phyloP scores from a whole-genome alignment of 2,113 vertebrate genomes.

The Sylvietta virens region DNA sequence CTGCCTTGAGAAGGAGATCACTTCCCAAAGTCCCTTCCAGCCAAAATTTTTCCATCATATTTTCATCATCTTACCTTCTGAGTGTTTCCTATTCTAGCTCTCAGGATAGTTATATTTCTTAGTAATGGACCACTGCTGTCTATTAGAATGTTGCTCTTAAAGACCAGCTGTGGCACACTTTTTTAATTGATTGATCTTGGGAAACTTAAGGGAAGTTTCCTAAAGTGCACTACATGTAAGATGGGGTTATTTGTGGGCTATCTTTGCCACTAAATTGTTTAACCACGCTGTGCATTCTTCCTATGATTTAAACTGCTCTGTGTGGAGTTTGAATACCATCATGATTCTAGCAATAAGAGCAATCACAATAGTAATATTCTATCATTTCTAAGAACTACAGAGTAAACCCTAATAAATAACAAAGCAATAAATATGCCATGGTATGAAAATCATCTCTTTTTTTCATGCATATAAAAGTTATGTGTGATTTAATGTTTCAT shows the following conservation, averaged over 20 bases:
- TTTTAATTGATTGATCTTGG: not conserved
- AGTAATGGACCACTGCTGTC: not conserved
- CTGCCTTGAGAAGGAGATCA: not conserved
- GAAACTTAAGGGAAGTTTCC: not conserved
- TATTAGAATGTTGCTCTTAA: not conserved
- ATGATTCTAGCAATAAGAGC: not conserved
- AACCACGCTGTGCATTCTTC: not conserved
- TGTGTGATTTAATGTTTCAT: not conserved
- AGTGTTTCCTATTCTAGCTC: not conserved
- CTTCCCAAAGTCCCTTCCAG: not conserved
- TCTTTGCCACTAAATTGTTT: not conserved
- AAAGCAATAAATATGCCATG: not conserved
- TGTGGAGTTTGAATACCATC: not conserved
- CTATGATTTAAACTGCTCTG: not conserved
- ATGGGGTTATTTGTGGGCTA: not conserved
- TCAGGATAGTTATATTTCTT: not conserved
- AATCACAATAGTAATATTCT: not conserved
- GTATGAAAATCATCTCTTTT: not conserved
- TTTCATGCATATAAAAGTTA: not conserved
- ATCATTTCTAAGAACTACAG: not conserved
- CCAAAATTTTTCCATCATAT: not conserved
- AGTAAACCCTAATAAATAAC: constrained; percentile 14
- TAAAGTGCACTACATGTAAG: fast-evolving
- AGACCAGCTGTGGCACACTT: not conserved
- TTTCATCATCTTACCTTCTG: not conserved